Evolutionary conservation across 2,113 vertebrate genomes (phyloP), one percentile per base, ranked within the genome.

Genomic region (Lamprotornis superbus): DNA sequence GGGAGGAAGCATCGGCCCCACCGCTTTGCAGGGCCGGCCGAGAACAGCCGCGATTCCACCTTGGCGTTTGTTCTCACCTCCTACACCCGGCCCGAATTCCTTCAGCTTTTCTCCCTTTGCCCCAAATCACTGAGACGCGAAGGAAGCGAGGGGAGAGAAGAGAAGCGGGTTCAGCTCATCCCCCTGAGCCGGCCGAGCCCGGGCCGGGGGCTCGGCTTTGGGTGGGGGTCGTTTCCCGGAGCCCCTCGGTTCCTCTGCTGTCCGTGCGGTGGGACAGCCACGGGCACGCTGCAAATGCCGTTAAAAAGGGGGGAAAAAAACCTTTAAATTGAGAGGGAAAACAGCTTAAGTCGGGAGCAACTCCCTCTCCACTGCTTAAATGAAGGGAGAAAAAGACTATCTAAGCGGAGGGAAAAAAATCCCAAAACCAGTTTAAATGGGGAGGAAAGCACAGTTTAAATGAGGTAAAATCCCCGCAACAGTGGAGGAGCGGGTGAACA

Each of bases 331-430:
- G 7, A 0, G 4, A 13, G 19, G 6, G 7, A 77, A 85, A 12
- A 20, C 16, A 2, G 4, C 14, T 77, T 55, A 44, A 82, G 60
- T 5, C 4, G 6, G 7, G 8, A 2, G 2, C 9, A 5, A 10
- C 40, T 28, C 1, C 6, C 2, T 19, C 27, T 3, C 20, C 9
- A 20, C 4, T 7, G 3, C 7, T 71, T 50, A 69, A 88, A 73
- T 10, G 3, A n/a, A 33, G 8, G 3, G 10, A 5, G 5, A 0
- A 3, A 25, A 31, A 59, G 3, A 11, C 3, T 18, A 6, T 7
- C 39, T 37, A 61, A 69, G 46, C 6, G 1, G 19, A n/a, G 14
- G 5, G 1, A 6, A 10, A 30, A 47, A 5, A 59, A 18, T 1
- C 15, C 15, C 10, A 28, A 65, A 21, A 4, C 2, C 13, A 8